Evolutionary conservation across 2,113 vertebrate genomes (phyloP).

Genomic region (Apteryx owenii): DNA sequence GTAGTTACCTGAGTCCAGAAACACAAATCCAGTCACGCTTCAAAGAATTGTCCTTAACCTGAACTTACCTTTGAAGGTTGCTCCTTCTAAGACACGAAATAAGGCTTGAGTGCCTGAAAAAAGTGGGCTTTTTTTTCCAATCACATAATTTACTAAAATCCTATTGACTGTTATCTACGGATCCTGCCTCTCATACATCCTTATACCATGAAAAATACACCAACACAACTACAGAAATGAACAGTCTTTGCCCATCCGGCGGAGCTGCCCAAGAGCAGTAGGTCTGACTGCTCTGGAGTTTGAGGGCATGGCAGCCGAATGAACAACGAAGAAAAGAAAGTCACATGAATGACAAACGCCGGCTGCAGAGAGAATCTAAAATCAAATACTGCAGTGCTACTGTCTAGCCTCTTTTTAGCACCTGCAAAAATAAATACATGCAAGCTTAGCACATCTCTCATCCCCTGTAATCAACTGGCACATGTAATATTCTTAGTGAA

Average conservation of each 20-base stretch:
- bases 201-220: background rate
- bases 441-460: background rate
- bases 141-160: background rate
- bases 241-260: background rate
- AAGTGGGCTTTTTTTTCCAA: background rate
- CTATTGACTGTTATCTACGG: background rate
- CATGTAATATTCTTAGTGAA: background rate
- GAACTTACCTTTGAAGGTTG: background rate
- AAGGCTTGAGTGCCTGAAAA: background rate
- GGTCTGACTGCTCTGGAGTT: background rate
- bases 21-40: background rate
- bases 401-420: background rate
- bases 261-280: background rate
- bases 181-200: background rate
- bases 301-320: background rate
- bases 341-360: fast-evolving
- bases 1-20: background rate
- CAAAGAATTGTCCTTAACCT: background rate
- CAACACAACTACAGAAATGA: background rate
- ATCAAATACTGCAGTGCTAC: background rate
- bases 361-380: background rate
- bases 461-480: background rate
- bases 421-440: background rate
- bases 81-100: background rate
- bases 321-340: background rate